Base-by-base conservation (phyloP, 2,113 vertebrate species). In the Coryphaenoides rupestris region DNA sequence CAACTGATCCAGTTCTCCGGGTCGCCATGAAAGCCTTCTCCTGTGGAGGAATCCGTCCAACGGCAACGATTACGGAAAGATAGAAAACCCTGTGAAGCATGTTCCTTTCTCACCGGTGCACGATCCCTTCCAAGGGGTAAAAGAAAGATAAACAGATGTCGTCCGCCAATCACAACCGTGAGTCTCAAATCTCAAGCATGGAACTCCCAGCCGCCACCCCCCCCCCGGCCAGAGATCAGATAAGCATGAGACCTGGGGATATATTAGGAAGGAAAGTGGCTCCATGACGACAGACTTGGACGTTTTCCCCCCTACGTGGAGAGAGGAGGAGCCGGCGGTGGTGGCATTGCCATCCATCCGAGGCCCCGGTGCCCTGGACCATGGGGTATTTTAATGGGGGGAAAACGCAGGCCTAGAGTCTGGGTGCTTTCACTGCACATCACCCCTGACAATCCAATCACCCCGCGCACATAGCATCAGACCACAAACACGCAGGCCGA, bases 101-200 rank as follows among this genome's bases (percentile, higher is more conserved):
- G 9, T 40, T 40, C 33, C 33, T 13, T 40, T 85, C 68, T 64
- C 72, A 60, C 54, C 68, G 62, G 33, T 40, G 33, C 13, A 12
- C 13, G 33, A 7, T 40, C 33, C 33, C 33, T 7, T 40, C 33
- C 13, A 40, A 40, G 47, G 49, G 65, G 58, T 55, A 65, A 69
- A n/a, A 70, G 64, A 74, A 58, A 80, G 77, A 84, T 79, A 84
- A 86, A 82, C 76, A 58, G 74, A 82, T 83, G 78, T 73, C 52
- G 63, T 1, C n/a, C 0, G 70, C 56, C 55, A 40, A 19, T 74
- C 60, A 26, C 21, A 81, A 70, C 60, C 76, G 66, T 65, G 62
- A 12, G n/a, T 57, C 64, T 65, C 56, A 72, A 84, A 81, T 73
- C 55, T 57, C 63, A 2, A 40, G 19, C 17, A 58, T 13, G 19